Evolutionary conservation across 2,797 vertebrate species (phyloP), one percentile per base, ranked within the genome.

Genomic region (Cryptoblepharus egeriae): DNA sequence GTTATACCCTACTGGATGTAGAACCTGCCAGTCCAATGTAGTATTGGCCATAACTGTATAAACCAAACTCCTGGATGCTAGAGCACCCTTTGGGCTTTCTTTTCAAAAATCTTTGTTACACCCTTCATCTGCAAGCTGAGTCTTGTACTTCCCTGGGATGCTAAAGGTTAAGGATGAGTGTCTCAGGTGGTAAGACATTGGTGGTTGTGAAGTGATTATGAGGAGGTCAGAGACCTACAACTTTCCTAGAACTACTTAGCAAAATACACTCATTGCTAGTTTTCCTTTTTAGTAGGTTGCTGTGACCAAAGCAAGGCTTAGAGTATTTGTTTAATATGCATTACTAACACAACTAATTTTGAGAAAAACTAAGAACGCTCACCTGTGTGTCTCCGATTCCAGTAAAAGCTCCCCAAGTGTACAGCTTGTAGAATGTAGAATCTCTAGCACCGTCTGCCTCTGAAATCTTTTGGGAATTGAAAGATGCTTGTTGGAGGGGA

Each of bases 401-500:
- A 68, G 64, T 61, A 52, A 73, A 76, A 81, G 75, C 83, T n/a
- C 70, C 89, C 83, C 5, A 0, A 68, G 83, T 30, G 74, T 74
- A 69, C n/a, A 15, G 88, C 75, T 81, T 20, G 58, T 63, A 85
- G 86, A 82, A 84, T 74, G 81, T 65, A 73, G 68, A 28, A 24
- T 75, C 58, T 5, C 0, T 65, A 80, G 88, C 80, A 24, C 68
- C 74, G 87, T 85, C 83, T 85, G 87, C 90, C 77, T 89, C 77
- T 60, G 30, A 1, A 20, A 85, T 74, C 82, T 80, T 86, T 71
- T 37, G 86, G 79, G 67, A 79, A 63, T 32, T 49, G 42, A 30
- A 80, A 92, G 88, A 80, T 77, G 85, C 90, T 87, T 90, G 87
- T 55, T 18, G 67, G 86, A 93, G 85, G 96, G 96, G 96, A 96